Evolutionary conservation across 1,140 invertebrate genomes (phyloP).

Genomic region (Magallana gigas): DNA sequence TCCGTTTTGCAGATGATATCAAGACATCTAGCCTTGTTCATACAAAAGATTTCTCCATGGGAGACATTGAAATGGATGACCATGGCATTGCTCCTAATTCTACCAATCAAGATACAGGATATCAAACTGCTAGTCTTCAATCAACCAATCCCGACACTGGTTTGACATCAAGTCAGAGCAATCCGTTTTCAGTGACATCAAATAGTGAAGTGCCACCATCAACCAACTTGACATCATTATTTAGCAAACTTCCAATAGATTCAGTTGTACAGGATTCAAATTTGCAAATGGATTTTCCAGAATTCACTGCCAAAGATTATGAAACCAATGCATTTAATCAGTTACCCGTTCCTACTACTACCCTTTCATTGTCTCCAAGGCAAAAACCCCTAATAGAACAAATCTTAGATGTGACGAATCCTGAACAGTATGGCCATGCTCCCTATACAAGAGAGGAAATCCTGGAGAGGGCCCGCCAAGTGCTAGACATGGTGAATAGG

Average conservation of each 20-base stretch:
- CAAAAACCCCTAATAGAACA: slow-evolving; percentile 43
- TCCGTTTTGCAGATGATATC: slow-evolving; percentile 60
- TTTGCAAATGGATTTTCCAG: background rate
- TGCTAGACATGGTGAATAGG: slow-evolving; percentile 59
- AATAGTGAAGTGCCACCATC: background rate
- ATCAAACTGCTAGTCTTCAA: slow-evolving; percentile 67
- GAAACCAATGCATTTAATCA: slow-evolving; percentile 21
- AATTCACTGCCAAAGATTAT: slow-evolving; percentile 19
- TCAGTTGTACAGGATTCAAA: slow-evolving; percentile 26
- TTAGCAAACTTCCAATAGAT: slow-evolving; percentile 38
- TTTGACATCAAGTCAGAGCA: slow-evolving; percentile 55
- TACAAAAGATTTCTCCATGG: slow-evolving; percentile 58
- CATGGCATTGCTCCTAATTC: slow-evolving; percentile 54
- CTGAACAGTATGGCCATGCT: slow-evolving; percentile 53
- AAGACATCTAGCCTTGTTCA: slow-evolving; percentile 63
- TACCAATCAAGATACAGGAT: slow-evolving; percentile 68
- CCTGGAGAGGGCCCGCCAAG: slow-evolving; percentile 56
- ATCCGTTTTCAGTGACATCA: slow-evolving; percentile 1
- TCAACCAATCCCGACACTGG: slow-evolving; percentile 68
- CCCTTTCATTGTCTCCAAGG: background rate
- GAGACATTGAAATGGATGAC: slow-evolving; percentile 57
- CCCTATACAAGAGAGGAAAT: slow-evolving; percentile 59
- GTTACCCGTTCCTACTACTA: background rate
- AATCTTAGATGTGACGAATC: slow-evolving; percentile 53
- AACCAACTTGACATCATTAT: slow-evolving; percentile 39